Evolutionary conservation across 1,140 invertebrate genomes (phyloP).

Genomic region (Microplitis mediator): DNA sequence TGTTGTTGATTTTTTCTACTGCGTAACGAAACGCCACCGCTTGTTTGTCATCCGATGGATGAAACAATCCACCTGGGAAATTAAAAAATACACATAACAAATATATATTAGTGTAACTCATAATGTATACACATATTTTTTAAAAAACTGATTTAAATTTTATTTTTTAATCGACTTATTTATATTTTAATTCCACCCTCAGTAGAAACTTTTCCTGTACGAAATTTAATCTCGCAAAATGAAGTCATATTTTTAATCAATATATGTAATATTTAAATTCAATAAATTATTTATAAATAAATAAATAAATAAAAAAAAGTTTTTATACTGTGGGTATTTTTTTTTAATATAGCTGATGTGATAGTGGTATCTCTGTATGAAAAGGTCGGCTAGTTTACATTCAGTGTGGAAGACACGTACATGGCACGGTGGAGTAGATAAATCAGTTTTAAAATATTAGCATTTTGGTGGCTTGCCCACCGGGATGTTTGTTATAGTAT

Average conservation of each 20-base stretch:
- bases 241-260: too few relatives aligned
- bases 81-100: conserved; percentile 31
- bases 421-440: conserved; percentile 24
- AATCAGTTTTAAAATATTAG: conserved; percentile 31
- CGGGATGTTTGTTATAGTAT: too few relatives aligned
- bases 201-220: too few relatives aligned
- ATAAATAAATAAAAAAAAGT: too few relatives aligned
- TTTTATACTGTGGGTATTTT: not conserved
- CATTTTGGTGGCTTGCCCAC: conserved; percentile 27
- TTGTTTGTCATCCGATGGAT: conserved; percentile 81
- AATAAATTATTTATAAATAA: too few relatives aligned
- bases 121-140: not conserved
- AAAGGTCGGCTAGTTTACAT: conserved; percentile 5
- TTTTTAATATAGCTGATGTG: too few relatives aligned
- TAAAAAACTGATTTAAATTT: not conserved
- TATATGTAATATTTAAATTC: too few relatives aligned
- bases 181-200: too few relatives aligned
- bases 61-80: conserved; percentile 84
- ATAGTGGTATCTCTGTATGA: not conserved
- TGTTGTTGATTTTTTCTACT: conserved; percentile 86
- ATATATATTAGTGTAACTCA: not conserved
- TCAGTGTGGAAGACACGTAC: conserved; percentile 32
- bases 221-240: too few relatives aligned
- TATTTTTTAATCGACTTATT: too few relatives aligned
- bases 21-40: conserved; percentile 90